Percentiles rank a stretch among this genome's conserved stretches.
Conservation (phyloP, 2,797 vertebrate genomes). For the Darevskia nairensis region DNA sequence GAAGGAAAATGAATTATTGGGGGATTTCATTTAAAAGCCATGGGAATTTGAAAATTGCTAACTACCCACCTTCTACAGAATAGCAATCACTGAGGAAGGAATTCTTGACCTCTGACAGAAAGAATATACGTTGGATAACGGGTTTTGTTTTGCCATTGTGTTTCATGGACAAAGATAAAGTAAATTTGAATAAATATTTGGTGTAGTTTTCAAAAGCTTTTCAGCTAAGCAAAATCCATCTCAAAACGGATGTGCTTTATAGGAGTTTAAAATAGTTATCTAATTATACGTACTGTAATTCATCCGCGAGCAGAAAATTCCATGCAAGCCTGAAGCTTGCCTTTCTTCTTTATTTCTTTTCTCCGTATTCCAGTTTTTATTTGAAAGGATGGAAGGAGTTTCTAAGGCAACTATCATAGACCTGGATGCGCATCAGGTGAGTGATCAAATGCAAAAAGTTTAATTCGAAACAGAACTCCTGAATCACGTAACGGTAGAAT, state of each 20-base stretch:
- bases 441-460: slow-evolving; percentile 79
- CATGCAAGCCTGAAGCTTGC: background rate
- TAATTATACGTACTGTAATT: background rate
- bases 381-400: slow-evolving; percentile 88
- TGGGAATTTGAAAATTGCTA: no score
- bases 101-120: background rate
- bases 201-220: background rate
- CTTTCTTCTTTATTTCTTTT: background rate
- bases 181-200: background rate
- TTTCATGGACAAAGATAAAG: background rate
- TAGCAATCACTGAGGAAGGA: no score
- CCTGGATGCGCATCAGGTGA: slow-evolving; percentile 95
- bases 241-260: background rate
- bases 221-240: background rate
- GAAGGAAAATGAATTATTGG: no score
- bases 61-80: no score
- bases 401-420: slow-evolving; percentile 90
- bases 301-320: background rate
- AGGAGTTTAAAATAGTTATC: background rate
- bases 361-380: slow-evolving; percentile 84
- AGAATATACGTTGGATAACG: background rate
- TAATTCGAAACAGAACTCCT: background rate
- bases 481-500: background rate
- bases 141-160: background rate
- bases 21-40: no score